phyloP scores from a whole-genome alignment of 2,888 invertebrate genomes.

The Anthoptus insignis region DNA sequence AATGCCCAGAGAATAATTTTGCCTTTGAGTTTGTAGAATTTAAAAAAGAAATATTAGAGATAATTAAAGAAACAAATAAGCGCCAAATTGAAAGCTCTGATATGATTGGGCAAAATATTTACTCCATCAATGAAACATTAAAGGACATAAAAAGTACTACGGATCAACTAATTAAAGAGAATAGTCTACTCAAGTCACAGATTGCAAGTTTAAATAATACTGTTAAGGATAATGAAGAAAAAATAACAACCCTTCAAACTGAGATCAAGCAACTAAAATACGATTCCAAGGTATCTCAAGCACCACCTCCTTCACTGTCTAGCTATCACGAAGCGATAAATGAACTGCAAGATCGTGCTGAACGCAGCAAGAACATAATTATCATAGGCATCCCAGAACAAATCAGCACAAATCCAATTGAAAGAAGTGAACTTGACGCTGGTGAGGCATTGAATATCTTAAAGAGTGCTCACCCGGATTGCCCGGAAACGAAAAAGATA shows the following conservation, averaged over 20 bases:
- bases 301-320: not conserved
- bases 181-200: slow-evolving; percentile 1
- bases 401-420: not conserved
- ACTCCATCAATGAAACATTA: not conserved
- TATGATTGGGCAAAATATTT: too few species aligned
- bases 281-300: not conserved
- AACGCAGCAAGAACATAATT: slow-evolving; percentile 12
- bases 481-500: slow-evolving; percentile 1
- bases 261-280: slow-evolving; percentile 9
- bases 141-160: slow-evolving; percentile 13
- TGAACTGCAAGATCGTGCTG: slow-evolving; percentile 16
- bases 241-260: slow-evolving; percentile 1
- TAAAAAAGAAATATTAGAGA: not conserved
- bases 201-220: slow-evolving; percentile 3
- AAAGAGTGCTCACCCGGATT: not conserved
- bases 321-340: not conserved
- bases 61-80: not conserved
- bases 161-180: slow-evolving; percentile 15
- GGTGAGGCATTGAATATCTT: not conserved
- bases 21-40: not conserved
- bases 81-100: too few species aligned
- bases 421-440: not conserved
- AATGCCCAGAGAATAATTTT: not conserved
- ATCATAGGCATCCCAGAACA: slow-evolving; percentile 7
- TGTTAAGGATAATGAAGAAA: slow-evolving; percentile 11